phyloP scores from a whole-genome alignment of 2,113 vertebrate genomes.

The Zosterops hypoxanthus region DNA sequence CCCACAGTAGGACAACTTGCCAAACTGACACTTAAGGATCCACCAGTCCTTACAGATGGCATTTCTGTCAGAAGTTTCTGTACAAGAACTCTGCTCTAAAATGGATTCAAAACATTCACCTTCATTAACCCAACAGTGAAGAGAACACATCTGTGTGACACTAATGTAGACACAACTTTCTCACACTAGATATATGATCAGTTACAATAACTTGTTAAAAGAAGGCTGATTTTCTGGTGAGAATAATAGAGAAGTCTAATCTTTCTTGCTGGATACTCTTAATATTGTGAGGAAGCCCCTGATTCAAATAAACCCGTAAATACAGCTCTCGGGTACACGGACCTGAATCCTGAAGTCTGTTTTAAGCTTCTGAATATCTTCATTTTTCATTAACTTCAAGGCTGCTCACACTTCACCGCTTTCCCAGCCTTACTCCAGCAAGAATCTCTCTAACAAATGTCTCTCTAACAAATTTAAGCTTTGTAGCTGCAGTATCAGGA shows the following conservation, averaged over 20 bases:
- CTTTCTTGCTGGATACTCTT: not conserved
- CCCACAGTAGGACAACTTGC: conserved; percentile 59
- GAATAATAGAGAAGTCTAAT: not conserved
- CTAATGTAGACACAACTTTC: not conserved
- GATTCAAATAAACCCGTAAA: not conserved
- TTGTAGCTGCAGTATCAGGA: not conserved
- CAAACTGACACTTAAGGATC: conserved; percentile 32
- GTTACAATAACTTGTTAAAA: not conserved
- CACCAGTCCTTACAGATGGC: not conserved
- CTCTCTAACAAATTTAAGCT: not conserved
- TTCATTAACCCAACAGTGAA: conserved; percentile 5
- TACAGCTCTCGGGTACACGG: not conserved
- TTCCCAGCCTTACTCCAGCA: not conserved
- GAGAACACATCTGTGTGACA: conserved; percentile 1
- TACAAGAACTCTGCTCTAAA: conserved; percentile 20
- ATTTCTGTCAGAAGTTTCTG: conserved; percentile 18
- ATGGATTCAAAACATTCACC: conserved; percentile 40
- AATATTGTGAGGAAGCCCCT: not conserved
- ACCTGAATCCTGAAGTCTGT: not conserved
- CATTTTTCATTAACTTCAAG: not conserved
- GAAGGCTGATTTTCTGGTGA: not conserved
- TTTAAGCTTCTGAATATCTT: not conserved
- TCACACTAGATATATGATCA: not conserved
- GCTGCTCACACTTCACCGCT: not conserved
- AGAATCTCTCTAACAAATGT: not conserved